Evolutionary conservation across 2,797 vertebrate species (phyloP), one percentile per base, ranked within the genome.

Genomic region (Brachyrhaphis roseni): DNA sequence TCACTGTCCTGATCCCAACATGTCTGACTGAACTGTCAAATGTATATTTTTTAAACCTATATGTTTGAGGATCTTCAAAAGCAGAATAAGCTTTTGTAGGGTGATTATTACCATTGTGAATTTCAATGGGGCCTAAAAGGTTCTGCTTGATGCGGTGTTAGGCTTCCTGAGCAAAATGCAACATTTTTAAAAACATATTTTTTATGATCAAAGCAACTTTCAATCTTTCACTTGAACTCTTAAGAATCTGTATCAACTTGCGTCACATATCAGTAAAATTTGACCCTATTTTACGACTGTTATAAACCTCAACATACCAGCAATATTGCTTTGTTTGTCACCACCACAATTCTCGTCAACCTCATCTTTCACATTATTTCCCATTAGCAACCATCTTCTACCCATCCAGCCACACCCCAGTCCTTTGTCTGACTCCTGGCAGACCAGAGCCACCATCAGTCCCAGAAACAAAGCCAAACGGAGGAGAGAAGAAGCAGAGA

Each of bases 321-420:
- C 8, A 49, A 8, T 72, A 64, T 82, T 87, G 47, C 84, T 74
- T 66, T 77, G 12, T 57, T 79, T 71, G 43, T 74, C 74, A 76
- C 39, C 4, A 18, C 10, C 23, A 46, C 4, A 49, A 72, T 26
- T 15, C 47, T 45, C 55, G 72, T 4, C 62, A 74, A 73, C 82
- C 64, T 62, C 53, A 78, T 71, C 75, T 74, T 82, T 46, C 18
- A 43, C 80, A 79, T 70, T 81, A 62, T 89, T 55, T 82, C 81
- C 81, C 85, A 78, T 80, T 23, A 85, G 80, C 85, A 79, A 18
- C 59, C 79, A 79, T 75, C 75, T 57, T 82, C 78, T 76, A 31
- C 78, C 83, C 83, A 84, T 85, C 81, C 90, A 91, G 91, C 92
- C 94, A 94, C 94, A 94, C 94, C 94, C 93, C 87, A 88, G 80